phyloP scores from a whole-genome alignment of 2,797 vertebrate genomes.

The Carapus acus region DNA sequence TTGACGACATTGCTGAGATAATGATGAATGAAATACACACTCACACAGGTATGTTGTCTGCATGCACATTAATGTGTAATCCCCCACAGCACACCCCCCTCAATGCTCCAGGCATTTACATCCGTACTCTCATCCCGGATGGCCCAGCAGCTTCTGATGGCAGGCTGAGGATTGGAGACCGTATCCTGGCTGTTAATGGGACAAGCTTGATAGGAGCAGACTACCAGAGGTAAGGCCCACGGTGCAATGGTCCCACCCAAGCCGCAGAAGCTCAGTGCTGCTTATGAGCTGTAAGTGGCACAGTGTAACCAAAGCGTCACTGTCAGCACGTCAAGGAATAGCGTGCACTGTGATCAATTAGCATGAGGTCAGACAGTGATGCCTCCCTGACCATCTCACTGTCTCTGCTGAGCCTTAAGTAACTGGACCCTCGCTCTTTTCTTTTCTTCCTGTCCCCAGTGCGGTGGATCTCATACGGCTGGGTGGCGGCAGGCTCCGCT shows the following conservation, averaged over 20 bases:
- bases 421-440: constrained; percentile 42
- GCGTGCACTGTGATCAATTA: constrained; percentile 44
- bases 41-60: not conserved
- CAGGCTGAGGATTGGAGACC: constrained; percentile 84
- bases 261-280: constrained; percentile 11
- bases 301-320: constrained; percentile 17
- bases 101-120: constrained; percentile 89
- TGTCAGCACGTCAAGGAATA: constrained; percentile 32
- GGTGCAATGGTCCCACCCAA: not conserved
- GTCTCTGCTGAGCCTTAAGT: constrained; percentile 55
- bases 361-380: constrained; percentile 25
- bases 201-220: constrained; percentile 88
- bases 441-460: constrained; percentile 57
- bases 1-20: not conserved
- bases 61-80: not conserved
- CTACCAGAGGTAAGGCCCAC: constrained; percentile 82
- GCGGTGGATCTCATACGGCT: constrained; percentile 92
- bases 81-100: constrained; percentile 85
- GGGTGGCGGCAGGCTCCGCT: constrained; percentile 84
- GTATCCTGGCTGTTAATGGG: constrained; percentile 93
- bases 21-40: not conserved
- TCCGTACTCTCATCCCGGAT: constrained; percentile 89
- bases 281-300: constrained; percentile 6
- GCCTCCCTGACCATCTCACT: constrained; percentile 14
- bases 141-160: constrained; percentile 84